A percentile compares a stretch with the other conserved stretches of the same genome.
phyloP scores from a whole-genome alignment of 2,888 invertebrate genomes.

The Meandrusa payeni region DNA sequence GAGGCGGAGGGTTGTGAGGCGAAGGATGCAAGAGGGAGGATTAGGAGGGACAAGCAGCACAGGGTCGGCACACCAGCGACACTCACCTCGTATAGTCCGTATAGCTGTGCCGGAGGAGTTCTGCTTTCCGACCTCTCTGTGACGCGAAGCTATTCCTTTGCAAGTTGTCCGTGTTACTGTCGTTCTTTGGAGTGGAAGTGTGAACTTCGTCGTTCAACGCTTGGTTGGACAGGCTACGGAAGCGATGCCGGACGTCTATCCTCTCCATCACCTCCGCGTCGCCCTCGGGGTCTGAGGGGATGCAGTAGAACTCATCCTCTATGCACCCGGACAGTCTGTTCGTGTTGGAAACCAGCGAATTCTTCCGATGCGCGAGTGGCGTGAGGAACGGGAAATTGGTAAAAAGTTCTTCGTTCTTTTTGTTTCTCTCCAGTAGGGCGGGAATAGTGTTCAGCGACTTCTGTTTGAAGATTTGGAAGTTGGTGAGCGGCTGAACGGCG shows the following conservation, averaged over 20 bases:
- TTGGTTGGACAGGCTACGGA: constrained; percentile 51
- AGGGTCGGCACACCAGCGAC: constrained; percentile 17
- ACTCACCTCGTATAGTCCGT: constrained; percentile 58
- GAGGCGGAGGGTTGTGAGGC: constrained; percentile 19
- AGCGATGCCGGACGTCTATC: constrained; percentile 54
- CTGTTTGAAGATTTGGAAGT: constrained; percentile 74
- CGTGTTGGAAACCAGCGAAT: constrained; percentile 57
- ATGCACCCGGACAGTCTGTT: constrained; percentile 61
- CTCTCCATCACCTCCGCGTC: constrained; percentile 34
- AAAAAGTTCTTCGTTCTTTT: constrained; percentile 69
- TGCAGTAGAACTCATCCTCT: constrained; percentile 73
- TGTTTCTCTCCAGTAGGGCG: constrained; percentile 54
- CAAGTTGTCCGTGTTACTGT: constrained; percentile 17
- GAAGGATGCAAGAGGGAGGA: constrained; percentile 7
- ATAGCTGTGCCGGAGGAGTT: constrained; percentile 58
- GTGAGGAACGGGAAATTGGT: constrained; percentile 81
- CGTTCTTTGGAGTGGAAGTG: constrained; percentile 57
- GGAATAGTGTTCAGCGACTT: constrained; percentile 73
- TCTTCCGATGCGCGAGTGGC: constrained; percentile 78
- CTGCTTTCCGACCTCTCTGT: constrained; percentile 30
- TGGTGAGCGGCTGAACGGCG: constrained; percentile 60
- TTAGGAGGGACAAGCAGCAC: constrained; percentile 24
- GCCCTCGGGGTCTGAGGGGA: constrained; percentile 55
- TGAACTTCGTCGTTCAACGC: constrained; percentile 41
- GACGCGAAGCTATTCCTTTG: constrained; percentile 23